phyloP scores from a whole-genome alignment of 2,888 invertebrate genomes.

The Unio pictorum region DNA sequence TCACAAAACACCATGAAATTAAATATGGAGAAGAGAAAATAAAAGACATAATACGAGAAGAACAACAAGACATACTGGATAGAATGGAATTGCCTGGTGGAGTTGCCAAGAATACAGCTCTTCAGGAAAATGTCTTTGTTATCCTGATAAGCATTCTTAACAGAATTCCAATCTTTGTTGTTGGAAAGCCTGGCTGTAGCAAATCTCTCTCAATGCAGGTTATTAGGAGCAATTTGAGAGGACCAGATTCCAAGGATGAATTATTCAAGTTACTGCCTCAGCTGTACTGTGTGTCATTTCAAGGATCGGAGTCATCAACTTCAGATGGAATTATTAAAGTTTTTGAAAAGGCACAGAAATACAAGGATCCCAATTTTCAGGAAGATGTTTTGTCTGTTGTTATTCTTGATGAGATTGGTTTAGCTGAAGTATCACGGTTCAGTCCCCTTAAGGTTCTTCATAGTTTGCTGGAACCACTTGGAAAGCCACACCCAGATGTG shows the following conservation, averaged over 20 bases:
- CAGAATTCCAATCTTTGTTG: slow-evolving; percentile 49
- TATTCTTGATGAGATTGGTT: slow-evolving; percentile 57
- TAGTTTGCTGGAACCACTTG: slow-evolving; percentile 47
- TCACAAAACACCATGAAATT: background rate
- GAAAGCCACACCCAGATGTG: slow-evolving; percentile 37
- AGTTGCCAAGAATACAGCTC: slow-evolving; percentile 47
- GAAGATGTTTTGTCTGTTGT: slow-evolving; percentile 49
- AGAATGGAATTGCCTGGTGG: slow-evolving; percentile 48
- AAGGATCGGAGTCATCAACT: slow-evolving; percentile 55
- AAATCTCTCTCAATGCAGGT: slow-evolving; percentile 54
- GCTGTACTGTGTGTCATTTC: slow-evolving; percentile 50
- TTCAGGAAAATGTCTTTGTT: slow-evolving; percentile 54
- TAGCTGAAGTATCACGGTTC: slow-evolving; percentile 54
- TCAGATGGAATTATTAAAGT: slow-evolving; percentile 57
- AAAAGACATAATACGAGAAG: slow-evolving; percentile 24
- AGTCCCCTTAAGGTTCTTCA: slow-evolving; percentile 60
- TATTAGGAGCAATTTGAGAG: slow-evolving; percentile 46
- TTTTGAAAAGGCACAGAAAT: slow-evolving; percentile 50
- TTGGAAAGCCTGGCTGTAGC: slow-evolving; percentile 56
- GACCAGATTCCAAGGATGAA: slow-evolving; percentile 44
- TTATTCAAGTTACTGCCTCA: slow-evolving; percentile 44
- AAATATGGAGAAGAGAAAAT: slow-evolving; percentile 13
- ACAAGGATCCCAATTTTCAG: slow-evolving; percentile 31
- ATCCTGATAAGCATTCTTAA: slow-evolving; percentile 49
- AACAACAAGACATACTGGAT: slow-evolving; percentile 40